These are phyloP conservation scores for Smittia aterrima DNA, from an alignment of 2,888 invertebrate genomes.

Conservation along the genomic window DNA sequence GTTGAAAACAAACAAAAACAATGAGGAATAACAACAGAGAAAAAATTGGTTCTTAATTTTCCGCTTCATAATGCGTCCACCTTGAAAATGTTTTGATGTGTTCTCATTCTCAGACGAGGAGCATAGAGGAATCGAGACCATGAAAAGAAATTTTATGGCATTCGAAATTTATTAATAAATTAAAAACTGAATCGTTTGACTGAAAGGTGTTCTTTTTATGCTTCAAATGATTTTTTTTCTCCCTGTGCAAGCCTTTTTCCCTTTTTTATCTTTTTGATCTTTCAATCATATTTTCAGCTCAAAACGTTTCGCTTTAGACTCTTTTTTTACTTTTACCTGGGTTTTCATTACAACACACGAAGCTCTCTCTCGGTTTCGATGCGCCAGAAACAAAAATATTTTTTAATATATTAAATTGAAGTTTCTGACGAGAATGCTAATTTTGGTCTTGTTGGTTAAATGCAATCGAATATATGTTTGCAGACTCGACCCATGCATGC, in stretches of 20 bases:
- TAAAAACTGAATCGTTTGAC: conserved; percentile 4
- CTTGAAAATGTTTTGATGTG: conserved; percentile 38
- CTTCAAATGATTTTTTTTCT: conserved; percentile 36
- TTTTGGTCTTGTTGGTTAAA: not conserved
- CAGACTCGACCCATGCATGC: not conserved
- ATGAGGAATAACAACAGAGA: not conserved
- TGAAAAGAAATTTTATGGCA: conserved; percentile 37
- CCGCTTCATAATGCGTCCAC: conserved; percentile 39
- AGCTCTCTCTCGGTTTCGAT: not conserved
- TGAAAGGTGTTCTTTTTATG: conserved; percentile 39
- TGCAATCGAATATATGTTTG: not conserved
- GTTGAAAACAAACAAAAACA: conserved; percentile 24
- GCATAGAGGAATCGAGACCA: not conserved
- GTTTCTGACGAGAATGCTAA: not conserved
- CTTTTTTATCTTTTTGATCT: conserved; percentile 29
- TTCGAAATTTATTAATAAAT: conserved; percentile 41
- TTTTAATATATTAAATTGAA: conserved; percentile 6
- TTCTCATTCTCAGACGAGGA: conserved; percentile 31
- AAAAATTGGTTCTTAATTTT: conserved; percentile 14
- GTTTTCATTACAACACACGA: not conserved
- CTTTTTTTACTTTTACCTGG: not conserved
- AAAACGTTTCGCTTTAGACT: not conserved
- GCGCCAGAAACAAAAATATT: not conserved
- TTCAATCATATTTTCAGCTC: conserved; percentile 18
- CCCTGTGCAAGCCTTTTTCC: conserved; percentile 9